Evolutionary conservation across 1,140 invertebrate genomes (phyloP).

Genomic region (Melipona quadrifasciata): DNA sequence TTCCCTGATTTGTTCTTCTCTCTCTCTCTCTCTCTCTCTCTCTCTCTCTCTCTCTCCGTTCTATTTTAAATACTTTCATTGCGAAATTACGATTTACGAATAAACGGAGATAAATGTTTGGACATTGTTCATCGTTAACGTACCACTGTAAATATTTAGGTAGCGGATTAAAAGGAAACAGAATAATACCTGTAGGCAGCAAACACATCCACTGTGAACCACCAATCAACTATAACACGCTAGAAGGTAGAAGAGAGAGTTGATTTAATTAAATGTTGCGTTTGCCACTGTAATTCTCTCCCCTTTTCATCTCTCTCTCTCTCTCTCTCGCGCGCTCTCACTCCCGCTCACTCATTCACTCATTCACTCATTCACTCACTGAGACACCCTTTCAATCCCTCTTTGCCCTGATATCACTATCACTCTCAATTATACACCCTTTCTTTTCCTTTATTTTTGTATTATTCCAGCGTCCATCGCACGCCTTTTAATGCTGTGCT

Average conservation of each 20-base stretch:
- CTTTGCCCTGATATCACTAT: too few relatives aligned
- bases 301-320: too few relatives aligned
- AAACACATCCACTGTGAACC: slow-evolving; percentile 89
- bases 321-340: neutral
- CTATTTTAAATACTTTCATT: neutral
- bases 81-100: neutral
- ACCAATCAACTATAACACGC: slow-evolving; percentile 83
- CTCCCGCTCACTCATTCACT: too few relatives aligned
- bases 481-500: slow-evolving; percentile 8
- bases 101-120: neutral
- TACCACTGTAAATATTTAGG: slow-evolving; percentile 71
- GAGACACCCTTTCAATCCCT: neutral
- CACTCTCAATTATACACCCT: neutral
- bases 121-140: neutral
- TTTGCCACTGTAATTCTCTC: neutral
- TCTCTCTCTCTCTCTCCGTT: neutral
- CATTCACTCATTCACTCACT: too few relatives aligned
- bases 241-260: slow-evolving; percentile 71
- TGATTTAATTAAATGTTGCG: slow-evolving; percentile 15
- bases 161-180: slow-evolving; percentile 86
- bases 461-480: neutral
- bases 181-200: slow-evolving; percentile 88
- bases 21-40: too few relatives aligned
- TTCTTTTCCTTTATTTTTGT: neutral
- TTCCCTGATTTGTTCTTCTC: neutral